phyloP scores from a whole-genome alignment of 2,888 invertebrate genomes.

The Aelia acuminata region DNA sequence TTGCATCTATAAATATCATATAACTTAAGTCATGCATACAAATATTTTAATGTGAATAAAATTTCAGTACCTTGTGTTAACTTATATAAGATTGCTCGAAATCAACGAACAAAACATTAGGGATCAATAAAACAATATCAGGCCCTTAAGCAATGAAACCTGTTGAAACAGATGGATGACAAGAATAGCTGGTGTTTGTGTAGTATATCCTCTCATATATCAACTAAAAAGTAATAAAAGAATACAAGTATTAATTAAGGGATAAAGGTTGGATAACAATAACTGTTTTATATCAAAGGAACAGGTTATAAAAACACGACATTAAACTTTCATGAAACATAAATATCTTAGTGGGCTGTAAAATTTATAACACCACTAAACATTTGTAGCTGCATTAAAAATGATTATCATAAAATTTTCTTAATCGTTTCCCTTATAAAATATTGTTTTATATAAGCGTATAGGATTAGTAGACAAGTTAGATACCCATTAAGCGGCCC shows the following conservation, averaged over 20 bases:
- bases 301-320: background rate
- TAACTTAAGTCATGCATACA: no score
- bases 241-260: background rate
- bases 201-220: background rate
- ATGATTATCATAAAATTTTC: background rate
- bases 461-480: no score
- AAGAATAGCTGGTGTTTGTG: background rate
- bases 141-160: background rate
- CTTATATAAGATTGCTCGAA: no score
- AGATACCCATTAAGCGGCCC: no score
- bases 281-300: background rate
- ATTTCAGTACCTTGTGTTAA: no score
- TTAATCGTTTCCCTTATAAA: background rate
- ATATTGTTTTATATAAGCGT: background rate
- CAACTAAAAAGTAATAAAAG: background rate
- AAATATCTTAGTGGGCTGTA: background rate
- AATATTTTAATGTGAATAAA: no score
- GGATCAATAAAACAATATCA: background rate
- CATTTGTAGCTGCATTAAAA: background rate
- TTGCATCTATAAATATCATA: no score
- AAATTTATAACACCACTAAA: background rate
- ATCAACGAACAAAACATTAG: background rate
- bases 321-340: conserved; percentile 1
- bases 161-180: background rate
- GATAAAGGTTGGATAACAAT: background rate